Percentiles rank a stretch among this genome's conserved stretches.
Evolutionary conservation across 2,113 vertebrate species (phyloP).

Genomic region (Nerophis ophidion): DNA sequence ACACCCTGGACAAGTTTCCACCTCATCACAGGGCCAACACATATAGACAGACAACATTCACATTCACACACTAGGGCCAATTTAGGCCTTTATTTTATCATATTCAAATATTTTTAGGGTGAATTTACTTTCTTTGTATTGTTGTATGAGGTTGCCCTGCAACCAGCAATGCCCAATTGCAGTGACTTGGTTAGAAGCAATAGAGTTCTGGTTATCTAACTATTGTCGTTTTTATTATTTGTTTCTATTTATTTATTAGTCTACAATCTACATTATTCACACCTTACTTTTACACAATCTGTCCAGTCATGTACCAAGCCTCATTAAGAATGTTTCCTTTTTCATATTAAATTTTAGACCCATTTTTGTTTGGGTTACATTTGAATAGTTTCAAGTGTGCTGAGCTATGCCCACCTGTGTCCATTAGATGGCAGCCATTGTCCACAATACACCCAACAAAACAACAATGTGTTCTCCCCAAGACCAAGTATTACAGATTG

Average conservation of each 20-base stretch:
- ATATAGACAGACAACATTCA: too few species aligned
- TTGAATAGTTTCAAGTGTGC: not conserved
- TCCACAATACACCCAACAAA: slow-evolving; percentile 10
- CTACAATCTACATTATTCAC: not conserved
- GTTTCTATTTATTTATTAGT: not conserved
- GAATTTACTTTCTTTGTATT: slow-evolving; percentile 18
- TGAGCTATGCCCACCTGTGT: slow-evolving; percentile 20
- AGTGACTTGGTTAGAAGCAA: slow-evolving; percentile 4
- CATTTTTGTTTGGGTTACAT: too few species aligned
- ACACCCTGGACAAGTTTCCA: too few species aligned
- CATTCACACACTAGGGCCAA: too few species aligned
- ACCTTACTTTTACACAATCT: slow-evolving; percentile 5
- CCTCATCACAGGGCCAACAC: too few species aligned
- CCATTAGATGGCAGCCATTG: slow-evolving; percentile 24
- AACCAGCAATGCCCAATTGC: slow-evolving; percentile 10
- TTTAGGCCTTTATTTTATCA: too few species aligned
- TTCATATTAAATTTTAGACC: too few species aligned
- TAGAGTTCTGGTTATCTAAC: slow-evolving; percentile 9
- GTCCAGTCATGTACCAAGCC: not conserved
- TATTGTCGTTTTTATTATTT: slow-evolving; percentile 9
- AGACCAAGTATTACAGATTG: not conserved
- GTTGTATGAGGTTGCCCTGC: slow-evolving; percentile 15
- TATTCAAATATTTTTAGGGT: not conserved
- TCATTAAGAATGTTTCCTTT: too few species aligned
- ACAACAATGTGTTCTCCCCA: not conserved